Evolutionary conservation across 2,888 invertebrate genomes (phyloP), one percentile per base, ranked within the genome.

Genomic region (Podabrus alpinus): DNA sequence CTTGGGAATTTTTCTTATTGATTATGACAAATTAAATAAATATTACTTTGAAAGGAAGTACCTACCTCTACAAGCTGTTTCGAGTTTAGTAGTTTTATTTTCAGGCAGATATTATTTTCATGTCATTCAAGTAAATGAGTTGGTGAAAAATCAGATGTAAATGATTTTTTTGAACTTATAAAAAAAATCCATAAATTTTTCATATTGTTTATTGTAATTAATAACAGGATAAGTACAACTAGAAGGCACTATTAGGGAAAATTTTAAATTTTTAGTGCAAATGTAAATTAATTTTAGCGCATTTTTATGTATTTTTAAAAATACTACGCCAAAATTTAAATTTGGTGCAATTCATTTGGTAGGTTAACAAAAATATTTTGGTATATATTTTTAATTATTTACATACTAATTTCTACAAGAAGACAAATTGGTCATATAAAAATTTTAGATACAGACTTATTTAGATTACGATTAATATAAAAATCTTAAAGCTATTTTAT

Each of bases 241-340:
- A 80, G 68, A 80, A 80, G 80, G 79, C 80, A 80, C 80, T 80
- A 80, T 78, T 67, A 77, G 77, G 78, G 79, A 74, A 71, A 79
- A 73, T 70, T 66, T 62, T 62, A 29, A 68, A 70, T 21, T 59
- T 69, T 72, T 73, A 72, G 78, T 78, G 78, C 78, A 76, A 59
- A 17, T 61, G n/a, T 62, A 66, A 66, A 74, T 71, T 17, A 71
- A 29, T 67, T 75, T 69, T 66, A 59, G 59, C 66, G 64, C 21
- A 69, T 60, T 59, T 59, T 71, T 69, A 60, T 68, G 45, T 69
- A 75, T 59, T 25, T 13, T 74, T 9, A 66, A 16, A 67, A 68
- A 59, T 11, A 25, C 59, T 59, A 66, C 24, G 64, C 66, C 74
- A 72, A 69, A 72, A 72, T 64, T 69, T n/a, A 61, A 61, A 13